Base-by-base conservation (phyloP, 2,797 vertebrate species). In the Scolopax rusticola region DNA sequence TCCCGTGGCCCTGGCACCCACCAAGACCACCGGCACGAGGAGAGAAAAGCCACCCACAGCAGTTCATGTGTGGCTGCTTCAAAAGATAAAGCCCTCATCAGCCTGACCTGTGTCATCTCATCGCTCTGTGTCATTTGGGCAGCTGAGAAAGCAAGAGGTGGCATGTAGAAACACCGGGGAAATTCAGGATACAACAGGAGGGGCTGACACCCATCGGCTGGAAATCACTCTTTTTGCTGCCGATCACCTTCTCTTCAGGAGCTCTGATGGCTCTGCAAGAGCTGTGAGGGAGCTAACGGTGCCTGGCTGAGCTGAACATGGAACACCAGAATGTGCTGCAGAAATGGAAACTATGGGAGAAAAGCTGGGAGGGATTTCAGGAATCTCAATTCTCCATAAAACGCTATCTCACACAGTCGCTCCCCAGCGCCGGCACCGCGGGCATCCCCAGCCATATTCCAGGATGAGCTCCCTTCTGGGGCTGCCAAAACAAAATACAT, bases 21-120 rank as follows among this genome's bases (percentile, higher is more conserved):
- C 48, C 3, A 1, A 78, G 60, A 61, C 33, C 57, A 8, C 7
- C 0, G 0, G 16, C 36, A 64, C 0, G 0, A 67, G 41, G 81
- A 21, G 9, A 12, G 50, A 65, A 63, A 17, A 38, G 4, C 4
- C 50, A 27, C 11, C 40, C 8, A 0, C 25, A 15, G 40, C 59
- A 21, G 20, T 33, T 57, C 24, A 15, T 4, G 0, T 4, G 7
- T 0, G 0, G 67, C 64, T 78, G n/a, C 68, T 43, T 51, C 16
- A 5, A 7, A 50, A 69, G 48, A 15, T 4, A 18, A 57, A 47
- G 15, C 33, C 51, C 1, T 1, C 0, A 4, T 32, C 38, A 59
- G 38, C 47, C 54, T 13, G 16, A 30, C 9, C 32, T 3, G 48
- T 28, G 67, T 45, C 67, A 17, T 13, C 43, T 16, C 48, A 7